Evolutionary conservation across 1,140 invertebrate species (phyloP), one percentile per base, ranked within the genome.

Genomic region (Nylanderia fulva): DNA sequence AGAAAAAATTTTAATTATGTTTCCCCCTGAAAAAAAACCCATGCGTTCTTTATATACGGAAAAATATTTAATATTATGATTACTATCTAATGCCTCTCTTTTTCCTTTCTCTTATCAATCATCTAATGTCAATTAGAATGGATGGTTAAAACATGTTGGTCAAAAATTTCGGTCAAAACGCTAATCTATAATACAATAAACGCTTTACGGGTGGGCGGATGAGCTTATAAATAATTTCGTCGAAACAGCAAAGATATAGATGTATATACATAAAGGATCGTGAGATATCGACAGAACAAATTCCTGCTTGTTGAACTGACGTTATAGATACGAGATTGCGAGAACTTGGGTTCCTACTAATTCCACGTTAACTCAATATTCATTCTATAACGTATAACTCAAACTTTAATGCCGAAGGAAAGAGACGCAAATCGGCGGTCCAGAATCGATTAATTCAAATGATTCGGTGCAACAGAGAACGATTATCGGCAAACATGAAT

Each of bases 151-250:
- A n/a, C 27, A 15, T 15, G 33, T 36, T 24, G 13, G 24, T 42
- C 36, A 18, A 13, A 15, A 29, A 15, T 58, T n/a, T 48, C 0
- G 18, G 18, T 69, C 18, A 15, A 11, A 52, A 15, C n/a, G 15
- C 36, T 11, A 36, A 80, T 71, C 39, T 42, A 79, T 54, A 69
- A 80, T 69, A 52, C 24, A 80, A 58, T 18, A 42, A 71, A 82
- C 36, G 24, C 36, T 45, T 71, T 58, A 58, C 24, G 77, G 29
- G 29, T 58, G 36, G 52, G 18, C 77, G 36, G 11, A 13, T 33
- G 24, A 80, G 36, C 42, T 60, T 13, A 58, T 82, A 82, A 82
- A 71, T 82, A 58, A 82, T 79, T 68, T 36, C 18, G 68, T 45
- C 24, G 29, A 42, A 71, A 7, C 36, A 6, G 5, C 27, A 21